A percentile compares a stretch with the other conserved stretches of the same genome.
Evolutionary conservation across 2,888 invertebrate species (phyloP).

Genomic region (Limenitis camilla): DNA sequence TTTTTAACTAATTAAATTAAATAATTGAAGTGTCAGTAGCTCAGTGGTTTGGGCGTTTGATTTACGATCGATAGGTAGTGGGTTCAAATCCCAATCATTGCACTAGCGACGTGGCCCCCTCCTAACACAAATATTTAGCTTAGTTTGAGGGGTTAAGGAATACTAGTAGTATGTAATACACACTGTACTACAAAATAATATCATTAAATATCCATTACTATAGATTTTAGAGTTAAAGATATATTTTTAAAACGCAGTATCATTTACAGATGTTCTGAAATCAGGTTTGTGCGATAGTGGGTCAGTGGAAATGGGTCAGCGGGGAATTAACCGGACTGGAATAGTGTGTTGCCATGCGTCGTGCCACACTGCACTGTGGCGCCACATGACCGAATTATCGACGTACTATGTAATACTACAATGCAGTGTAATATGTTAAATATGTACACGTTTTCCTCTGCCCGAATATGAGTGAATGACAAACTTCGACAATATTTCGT

Average conservation of each 20-base stretch:
- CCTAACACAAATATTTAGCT: no score
- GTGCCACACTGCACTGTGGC: slow-evolving; percentile 2
- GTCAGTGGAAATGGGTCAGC: slow-evolving; percentile 23
- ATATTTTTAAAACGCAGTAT: not conserved
- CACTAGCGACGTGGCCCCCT: no score
- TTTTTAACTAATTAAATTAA: no score
- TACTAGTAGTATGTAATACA: no score
- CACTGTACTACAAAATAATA: no score
- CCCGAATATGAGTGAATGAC: no score
- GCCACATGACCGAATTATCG: slow-evolving; percentile 4
- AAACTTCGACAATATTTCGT: no score
- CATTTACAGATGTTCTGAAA: slow-evolving; percentile 5
- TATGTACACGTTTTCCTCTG: not conserved
- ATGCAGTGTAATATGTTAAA: not conserved
- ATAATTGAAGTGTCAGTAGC: no score
- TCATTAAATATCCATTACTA: not conserved
- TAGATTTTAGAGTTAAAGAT: not conserved
- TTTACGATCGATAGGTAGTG: no score
- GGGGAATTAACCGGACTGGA: slow-evolving; percentile 18
- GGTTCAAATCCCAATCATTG: no score
- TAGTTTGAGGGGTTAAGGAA: no score
- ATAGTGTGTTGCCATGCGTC: slow-evolving; percentile 20
- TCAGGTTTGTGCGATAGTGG: slow-evolving; percentile 17
- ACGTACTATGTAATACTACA: not conserved
- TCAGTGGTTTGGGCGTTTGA: no score